phyloP scores from a whole-genome alignment of 1,140 invertebrate species.

The Penaeus chinensis region DNA sequence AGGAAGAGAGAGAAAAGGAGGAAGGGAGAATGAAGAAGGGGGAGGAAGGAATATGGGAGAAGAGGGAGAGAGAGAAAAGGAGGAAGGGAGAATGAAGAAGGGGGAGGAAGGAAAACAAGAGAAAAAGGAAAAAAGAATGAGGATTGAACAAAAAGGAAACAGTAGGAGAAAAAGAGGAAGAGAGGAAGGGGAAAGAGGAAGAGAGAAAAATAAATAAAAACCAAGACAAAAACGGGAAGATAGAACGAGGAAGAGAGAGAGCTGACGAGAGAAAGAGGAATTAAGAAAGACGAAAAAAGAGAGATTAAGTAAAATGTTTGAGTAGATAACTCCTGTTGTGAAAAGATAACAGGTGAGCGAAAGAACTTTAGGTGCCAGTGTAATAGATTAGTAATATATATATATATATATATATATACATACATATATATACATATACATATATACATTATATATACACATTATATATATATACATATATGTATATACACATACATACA shows the following conservation, averaged over 20 bases:
- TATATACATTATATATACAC: too few species aligned
- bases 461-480: too few species aligned
- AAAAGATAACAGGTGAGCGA: too few species aligned
- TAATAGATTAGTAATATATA: too few species aligned
- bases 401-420: too few species aligned
- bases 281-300: not conserved
- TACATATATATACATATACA: too few species aligned
- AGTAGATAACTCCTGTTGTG: too few species aligned
- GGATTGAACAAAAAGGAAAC: not conserved
- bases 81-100: not conserved
- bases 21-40: not conserved
- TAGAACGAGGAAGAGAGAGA: not conserved
- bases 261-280: not conserved
- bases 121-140: conserved; percentile 1
- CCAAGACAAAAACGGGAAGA: not conserved
- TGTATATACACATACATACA: too few species aligned
- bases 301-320: too few species aligned
- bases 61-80: too few species aligned
- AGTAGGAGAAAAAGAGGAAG: not conserved
- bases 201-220: not conserved
- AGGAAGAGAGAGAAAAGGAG: not conserved
- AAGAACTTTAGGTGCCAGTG: too few species aligned
- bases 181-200: not conserved
- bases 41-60: not conserved
- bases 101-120: not conserved